Conservation (phyloP, 2,888 invertebrate genomes). For the Harpalus rubripes region DNA sequence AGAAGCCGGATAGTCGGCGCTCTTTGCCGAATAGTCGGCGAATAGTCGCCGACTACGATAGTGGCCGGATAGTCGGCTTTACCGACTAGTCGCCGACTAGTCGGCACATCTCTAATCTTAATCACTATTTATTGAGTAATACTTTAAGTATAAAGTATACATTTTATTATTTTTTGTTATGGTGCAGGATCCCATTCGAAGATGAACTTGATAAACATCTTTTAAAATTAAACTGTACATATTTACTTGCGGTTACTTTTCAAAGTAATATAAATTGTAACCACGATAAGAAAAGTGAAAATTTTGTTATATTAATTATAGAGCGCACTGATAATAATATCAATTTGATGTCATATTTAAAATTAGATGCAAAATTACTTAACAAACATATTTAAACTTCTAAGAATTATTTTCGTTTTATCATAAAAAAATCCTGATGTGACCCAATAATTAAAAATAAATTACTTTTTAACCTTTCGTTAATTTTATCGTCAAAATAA, state of each 20-base stretch:
- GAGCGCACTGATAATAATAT: not conserved
- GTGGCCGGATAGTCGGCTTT: too few relatives aligned
- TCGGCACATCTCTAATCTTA: too few relatives aligned
- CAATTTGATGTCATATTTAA: conserved; percentile 21
- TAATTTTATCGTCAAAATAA: not conserved
- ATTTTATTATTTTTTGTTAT: too few relatives aligned
- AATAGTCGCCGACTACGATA: too few relatives aligned
- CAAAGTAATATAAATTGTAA: not conserved
- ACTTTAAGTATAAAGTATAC: too few relatives aligned
- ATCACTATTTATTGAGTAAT: too few relatives aligned
- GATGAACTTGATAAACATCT: too few relatives aligned
- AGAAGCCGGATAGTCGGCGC: too few relatives aligned
- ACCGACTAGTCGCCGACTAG: too few relatives aligned
- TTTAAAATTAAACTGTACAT: too few relatives aligned
- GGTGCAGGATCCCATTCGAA: too few relatives aligned
- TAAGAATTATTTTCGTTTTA: conserved; percentile 3
- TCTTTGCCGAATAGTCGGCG: too few relatives aligned
- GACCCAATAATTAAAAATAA: not conserved
- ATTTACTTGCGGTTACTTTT: not conserved
- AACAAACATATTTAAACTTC: not conserved
- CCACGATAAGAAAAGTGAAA: not conserved
- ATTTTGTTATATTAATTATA: conserved; percentile 9
- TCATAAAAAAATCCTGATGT: not conserved
- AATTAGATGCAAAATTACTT: conserved; percentile 26
- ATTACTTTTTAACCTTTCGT: not conserved